Conservation (phyloP, 2,888 invertebrate species). For the Thyatira batis region DNA sequence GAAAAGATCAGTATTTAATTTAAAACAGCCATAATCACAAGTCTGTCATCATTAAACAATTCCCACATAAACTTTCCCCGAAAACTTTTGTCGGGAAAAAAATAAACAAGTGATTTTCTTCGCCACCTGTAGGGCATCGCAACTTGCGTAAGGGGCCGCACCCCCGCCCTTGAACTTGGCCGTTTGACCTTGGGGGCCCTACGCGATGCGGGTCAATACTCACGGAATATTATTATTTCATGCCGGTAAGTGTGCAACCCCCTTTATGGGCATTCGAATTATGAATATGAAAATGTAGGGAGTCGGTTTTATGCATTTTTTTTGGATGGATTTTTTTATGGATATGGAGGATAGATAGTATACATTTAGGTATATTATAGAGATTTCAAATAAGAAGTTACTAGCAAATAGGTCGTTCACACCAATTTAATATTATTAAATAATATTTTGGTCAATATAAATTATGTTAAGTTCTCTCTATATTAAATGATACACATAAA, state of each 20-base stretch:
- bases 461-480: no score
- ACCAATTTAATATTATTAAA: no score
- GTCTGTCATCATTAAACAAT: background rate
- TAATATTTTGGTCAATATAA: no score
- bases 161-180: slow-evolving; percentile 60
- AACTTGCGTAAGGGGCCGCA: slow-evolving; percentile 31
- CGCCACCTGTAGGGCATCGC: slow-evolving; percentile 52
- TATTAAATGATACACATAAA: no score
- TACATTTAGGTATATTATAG: no score
- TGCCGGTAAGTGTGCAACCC: slow-evolving; percentile 26
- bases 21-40: background rate
- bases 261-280: background rate
- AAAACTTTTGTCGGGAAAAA: background rate
- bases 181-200: slow-evolving; percentile 42
- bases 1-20: no score
- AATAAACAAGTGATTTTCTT: slow-evolving; percentile 2
- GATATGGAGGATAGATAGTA: no score
- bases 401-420: no score
- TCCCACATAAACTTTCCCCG: background rate
- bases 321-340: no score
- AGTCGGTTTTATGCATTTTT: no score
- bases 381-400: no score
- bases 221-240: slow-evolving; percentile 41
- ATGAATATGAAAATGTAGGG: no score
- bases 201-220: slow-evolving; percentile 54